Percentiles rank a stretch among this genome's conserved stretches.
These are phyloP conservation scores for Enteromius treurensis DNA, from an alignment of 2,797 vertebrate species.

Conservation along the genomic window DNA sequence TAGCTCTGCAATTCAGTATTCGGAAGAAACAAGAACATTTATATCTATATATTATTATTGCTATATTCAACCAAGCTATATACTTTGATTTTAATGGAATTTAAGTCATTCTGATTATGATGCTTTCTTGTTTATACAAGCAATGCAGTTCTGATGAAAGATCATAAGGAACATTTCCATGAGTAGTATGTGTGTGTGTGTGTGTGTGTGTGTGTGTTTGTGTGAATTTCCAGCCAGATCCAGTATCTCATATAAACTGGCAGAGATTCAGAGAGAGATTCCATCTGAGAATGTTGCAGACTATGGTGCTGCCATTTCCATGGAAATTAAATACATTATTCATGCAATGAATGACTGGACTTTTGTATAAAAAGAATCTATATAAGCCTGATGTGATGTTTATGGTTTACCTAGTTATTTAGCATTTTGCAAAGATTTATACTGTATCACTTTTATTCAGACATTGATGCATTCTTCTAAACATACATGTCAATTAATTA, in stretches of 20 bases:
- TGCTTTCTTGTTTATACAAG: background rate
- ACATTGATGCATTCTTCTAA: background rate
- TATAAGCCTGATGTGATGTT: constrained; percentile 19
- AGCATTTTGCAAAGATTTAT: background rate
- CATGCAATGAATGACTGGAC: constrained; percentile 35
- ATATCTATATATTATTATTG: background rate
- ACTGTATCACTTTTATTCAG: background rate
- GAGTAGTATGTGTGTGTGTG: background rate
- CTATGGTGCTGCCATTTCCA: constrained; percentile 41
- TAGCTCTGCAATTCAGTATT: background rate
- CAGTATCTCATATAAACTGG: constrained; percentile 17
- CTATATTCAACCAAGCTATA: background rate
- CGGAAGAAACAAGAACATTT: background rate
- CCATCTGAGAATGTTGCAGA: constrained; percentile 36
- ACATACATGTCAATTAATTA: background rate
- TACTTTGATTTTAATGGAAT: background rate
- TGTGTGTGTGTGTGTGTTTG: background rate
- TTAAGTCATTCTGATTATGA: background rate
- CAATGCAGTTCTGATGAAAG: background rate
- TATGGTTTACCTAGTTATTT: constrained; percentile 1
- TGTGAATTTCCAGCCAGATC: background rate
- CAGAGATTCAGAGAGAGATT: constrained; percentile 24
- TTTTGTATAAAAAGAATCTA: constrained; percentile 12
- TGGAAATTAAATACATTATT: constrained; percentile 48
- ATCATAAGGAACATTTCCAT: background rate